phyloP scores from a whole-genome alignment of 2,797 vertebrate species.

The Echeneis naucrates region DNA sequence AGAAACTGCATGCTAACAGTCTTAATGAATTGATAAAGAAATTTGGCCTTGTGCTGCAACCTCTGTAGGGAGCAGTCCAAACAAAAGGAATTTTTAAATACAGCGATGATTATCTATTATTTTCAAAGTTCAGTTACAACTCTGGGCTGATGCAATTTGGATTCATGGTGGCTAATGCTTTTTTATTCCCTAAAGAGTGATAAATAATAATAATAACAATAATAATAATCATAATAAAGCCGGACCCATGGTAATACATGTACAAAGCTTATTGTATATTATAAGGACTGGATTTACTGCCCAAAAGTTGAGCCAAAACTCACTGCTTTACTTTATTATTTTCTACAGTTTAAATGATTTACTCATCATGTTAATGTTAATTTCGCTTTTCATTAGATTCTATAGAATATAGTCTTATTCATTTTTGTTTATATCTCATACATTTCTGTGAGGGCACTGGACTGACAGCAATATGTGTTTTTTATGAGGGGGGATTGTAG shows the following conservation, averaged over 20 bases:
- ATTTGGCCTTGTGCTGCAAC: too few relatives aligned
- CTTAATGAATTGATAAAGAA: background rate
- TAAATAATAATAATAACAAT: too few relatives aligned
- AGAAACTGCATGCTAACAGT: too few relatives aligned
- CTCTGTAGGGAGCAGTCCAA: background rate
- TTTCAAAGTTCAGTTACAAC: background rate
- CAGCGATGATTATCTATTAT: background rate
- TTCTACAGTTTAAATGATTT: too few relatives aligned
- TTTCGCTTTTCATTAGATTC: too few relatives aligned
- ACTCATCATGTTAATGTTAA: background rate
- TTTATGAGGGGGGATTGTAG: background rate
- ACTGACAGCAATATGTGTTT: background rate
- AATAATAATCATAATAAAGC: too few relatives aligned
- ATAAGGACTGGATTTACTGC: too few relatives aligned
- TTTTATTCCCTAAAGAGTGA: too few relatives aligned
- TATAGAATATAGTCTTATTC: background rate
- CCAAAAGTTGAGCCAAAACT: too few relatives aligned
- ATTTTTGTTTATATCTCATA: background rate
- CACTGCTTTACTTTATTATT: too few relatives aligned
- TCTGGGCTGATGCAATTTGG: background rate
- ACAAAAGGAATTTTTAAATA: background rate
- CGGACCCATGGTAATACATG: too few relatives aligned
- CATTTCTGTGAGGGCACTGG: background rate
- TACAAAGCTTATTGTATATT: too few relatives aligned
- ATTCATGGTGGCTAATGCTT: background rate